Evolutionary conservation across 2,113 vertebrate genomes (phyloP), one percentile per base, ranked within the genome.

Genomic region (Thermophis baileyi): DNA sequence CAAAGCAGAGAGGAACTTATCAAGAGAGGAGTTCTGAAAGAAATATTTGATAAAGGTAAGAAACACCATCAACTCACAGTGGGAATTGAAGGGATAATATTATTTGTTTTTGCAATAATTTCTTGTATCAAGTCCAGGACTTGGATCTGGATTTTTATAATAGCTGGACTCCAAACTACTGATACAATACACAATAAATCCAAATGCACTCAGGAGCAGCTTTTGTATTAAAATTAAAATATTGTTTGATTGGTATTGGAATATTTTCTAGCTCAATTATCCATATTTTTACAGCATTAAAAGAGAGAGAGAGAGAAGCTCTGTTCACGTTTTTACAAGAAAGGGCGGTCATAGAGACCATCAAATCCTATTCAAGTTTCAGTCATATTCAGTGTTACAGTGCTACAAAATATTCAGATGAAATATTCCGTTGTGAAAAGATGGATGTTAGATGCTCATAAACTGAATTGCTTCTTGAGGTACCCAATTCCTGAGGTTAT

Each of bases 1-100:
- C 99, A 99, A 97, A 99, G 98, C 98, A 98, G 99, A 98, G 99
- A 99, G 88, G 99, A 99, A 95, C 98, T 99, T 95, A 99, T 99
- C 97, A 99, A 99, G 96, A 97, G 99, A 96, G 99, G 99, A 51
- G 98, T 99, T 93, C 97, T 99, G 96, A 99, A 99, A 97, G 99
- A 99, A 97, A 99, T 99, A 95, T 99, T 99, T 96, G 99, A 99
- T 96, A 99, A 99, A 99, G 99, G 99, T 99, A 97, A 98, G 98
- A 91, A 44, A 86, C 22, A 91, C 49, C 46, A 35, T 90, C 95
- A 93, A 11, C n/a, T 18, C 46, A 89, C 89, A 50, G 57, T 11
- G 74, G n/a, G n/a, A 5, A 2, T 50, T 91, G 88, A 91, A 54
- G 35, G 16, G 54, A 10, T 35, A 85, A 93, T 49, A 86, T n/a